phyloP scores from a whole-genome alignment of 2,113 vertebrate species.

The Junco hyemalis region DNA sequence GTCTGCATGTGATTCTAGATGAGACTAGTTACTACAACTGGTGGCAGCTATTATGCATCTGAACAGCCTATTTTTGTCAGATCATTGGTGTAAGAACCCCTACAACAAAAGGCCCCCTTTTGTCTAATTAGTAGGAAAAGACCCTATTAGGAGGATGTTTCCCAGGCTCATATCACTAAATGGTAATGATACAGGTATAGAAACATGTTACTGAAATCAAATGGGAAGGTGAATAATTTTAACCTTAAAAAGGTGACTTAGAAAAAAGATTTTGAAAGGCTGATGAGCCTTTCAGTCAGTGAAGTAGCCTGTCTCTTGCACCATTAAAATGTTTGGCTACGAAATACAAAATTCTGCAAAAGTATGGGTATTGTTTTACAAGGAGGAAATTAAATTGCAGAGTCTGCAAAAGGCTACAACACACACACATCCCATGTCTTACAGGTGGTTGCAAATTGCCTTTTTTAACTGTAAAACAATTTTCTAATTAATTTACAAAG shows the following conservation, averaged over 20 bases:
- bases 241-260: not conserved
- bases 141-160: not conserved
- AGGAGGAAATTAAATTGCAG: not conserved
- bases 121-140: constrained; percentile 8
- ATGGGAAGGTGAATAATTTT: not conserved
- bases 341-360: not conserved
- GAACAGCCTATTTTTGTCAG: constrained; percentile 7
- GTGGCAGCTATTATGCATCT: not conserved
- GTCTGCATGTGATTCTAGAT: not conserved
- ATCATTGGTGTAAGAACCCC: not conserved
- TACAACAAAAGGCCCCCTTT: not conserved
- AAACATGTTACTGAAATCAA: not conserved
- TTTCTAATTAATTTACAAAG: not conserved
- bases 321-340: not conserved
- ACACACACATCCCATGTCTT: not conserved
- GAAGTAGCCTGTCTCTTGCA: not conserved
- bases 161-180: not conserved
- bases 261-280: not conserved
- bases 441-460: not conserved
- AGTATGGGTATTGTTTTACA: not conserved
- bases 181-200: not conserved
- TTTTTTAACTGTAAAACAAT: not conserved
- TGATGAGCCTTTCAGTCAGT: not conserved
- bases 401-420: not conserved
- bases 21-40: not conserved